Evolutionary conservation across 2,888 invertebrate genomes (phyloP).

Genomic region (Amblyteles armatorius): DNA sequence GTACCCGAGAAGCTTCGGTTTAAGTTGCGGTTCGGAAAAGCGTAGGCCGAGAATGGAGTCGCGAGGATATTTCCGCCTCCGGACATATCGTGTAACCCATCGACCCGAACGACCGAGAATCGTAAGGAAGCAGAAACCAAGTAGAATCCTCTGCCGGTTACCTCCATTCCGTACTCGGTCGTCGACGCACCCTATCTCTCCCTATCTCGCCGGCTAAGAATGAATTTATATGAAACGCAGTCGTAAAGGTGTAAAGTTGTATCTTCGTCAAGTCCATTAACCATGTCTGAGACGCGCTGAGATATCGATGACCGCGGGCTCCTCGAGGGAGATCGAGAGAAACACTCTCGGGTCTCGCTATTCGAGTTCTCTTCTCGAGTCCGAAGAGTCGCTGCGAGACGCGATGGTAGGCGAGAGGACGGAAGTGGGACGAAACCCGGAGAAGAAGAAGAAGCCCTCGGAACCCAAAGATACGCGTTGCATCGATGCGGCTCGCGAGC

Average conservation of each 20-base stretch:
- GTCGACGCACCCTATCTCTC: not conserved
- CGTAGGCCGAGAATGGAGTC: not conserved
- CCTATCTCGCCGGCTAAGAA: constrained; percentile 46
- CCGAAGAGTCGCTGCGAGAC: constrained; percentile 36
- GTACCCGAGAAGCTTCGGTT: no score
- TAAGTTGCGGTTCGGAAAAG: not conserved
- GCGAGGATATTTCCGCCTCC: constrained; percentile 54
- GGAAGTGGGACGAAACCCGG: constrained; percentile 23
- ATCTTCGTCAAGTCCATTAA: constrained; percentile 69
- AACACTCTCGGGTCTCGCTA: not conserved
- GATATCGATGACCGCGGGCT: constrained; percentile 47
- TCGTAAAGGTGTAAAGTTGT: constrained; percentile 68
- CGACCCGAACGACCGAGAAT: not conserved
- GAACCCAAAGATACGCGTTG: not conserved
- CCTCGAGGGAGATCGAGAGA: not conserved
- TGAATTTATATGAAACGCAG: constrained; percentile 66
- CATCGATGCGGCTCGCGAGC: constrained; percentile 23
- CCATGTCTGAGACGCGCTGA: constrained; percentile 55
- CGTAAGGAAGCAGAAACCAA: not conserved
- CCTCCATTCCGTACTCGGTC: constrained; percentile 1
- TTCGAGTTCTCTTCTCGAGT: not conserved
- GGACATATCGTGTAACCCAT: constrained; percentile 8
- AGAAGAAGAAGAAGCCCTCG: constrained; percentile 43
- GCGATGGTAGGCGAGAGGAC: constrained; percentile 23
- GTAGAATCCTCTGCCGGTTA: not conserved